Conservation (phyloP, 2,113 vertebrate genomes). For the Phocoena sinus region DNA sequence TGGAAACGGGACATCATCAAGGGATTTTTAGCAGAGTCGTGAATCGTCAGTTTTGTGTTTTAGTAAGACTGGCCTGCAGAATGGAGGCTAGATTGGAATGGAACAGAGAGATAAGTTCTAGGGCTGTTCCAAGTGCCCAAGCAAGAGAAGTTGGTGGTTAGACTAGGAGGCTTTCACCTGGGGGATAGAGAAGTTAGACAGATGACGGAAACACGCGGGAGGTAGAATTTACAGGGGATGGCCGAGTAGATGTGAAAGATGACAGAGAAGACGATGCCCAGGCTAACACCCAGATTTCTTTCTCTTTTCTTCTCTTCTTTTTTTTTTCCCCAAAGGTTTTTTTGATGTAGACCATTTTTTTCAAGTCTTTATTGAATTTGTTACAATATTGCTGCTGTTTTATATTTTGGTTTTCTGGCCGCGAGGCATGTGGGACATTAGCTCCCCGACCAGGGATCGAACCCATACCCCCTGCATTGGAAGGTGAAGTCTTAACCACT, state of each 20-base stretch:
- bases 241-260: neutral
- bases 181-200: neutral
- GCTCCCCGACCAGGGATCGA: too few relatives aligned
- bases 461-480: too few relatives aligned
- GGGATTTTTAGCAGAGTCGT: neutral
- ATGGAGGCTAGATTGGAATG: neutral
- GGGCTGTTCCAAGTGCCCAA: neutral
- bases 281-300: neutral
- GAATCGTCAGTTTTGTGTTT: neutral
- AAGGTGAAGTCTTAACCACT: too few relatives aligned
- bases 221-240: neutral
- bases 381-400: too few relatives aligned
- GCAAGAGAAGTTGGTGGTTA: neutral
- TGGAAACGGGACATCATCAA: neutral
- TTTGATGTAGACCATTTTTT: too few relatives aligned
- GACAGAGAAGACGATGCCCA: neutral
- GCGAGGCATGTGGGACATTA: too few relatives aligned
- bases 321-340: too few relatives aligned
- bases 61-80: neutral
- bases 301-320: too few relatives aligned
- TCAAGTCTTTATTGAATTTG: too few relatives aligned
- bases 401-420: too few relatives aligned
- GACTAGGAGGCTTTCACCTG: fast-evolving
- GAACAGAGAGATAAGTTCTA: neutral
- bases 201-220: neutral